phyloP scores from a whole-genome alignment of 2,113 vertebrate species.

The Syrrhaptes paradoxus region DNA sequence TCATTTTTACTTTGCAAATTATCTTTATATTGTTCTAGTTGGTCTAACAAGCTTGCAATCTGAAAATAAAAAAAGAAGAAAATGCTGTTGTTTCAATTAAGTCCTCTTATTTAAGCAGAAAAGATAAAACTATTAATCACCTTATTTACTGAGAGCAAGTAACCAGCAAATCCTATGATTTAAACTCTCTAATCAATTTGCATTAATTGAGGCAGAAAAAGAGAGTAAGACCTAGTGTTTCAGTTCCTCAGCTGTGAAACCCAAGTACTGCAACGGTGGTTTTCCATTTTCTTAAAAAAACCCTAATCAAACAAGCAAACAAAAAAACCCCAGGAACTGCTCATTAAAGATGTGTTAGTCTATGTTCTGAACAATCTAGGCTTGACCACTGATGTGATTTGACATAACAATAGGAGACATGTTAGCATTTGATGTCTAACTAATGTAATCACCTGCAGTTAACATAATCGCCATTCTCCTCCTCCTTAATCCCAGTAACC shows the following conservation, averaged over 20 bases:
- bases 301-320: too few relatives aligned
- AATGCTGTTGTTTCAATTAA: background rate
- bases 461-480: background rate
- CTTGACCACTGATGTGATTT: background rate
- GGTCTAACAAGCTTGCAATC: conserved; percentile 78
- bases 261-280: background rate
- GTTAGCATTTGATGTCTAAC: background rate
- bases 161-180: background rate
- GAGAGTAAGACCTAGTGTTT: background rate
- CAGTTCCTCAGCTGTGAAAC: background rate
- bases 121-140: background rate
- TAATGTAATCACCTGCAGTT: background rate
- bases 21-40: conserved; percentile 80
- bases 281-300: background rate
- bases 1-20: conserved; percentile 78
- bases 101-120: background rate
- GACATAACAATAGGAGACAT: background rate
- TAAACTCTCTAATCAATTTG: background rate
- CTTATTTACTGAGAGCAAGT: background rate
- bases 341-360: background rate
- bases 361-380: background rate
- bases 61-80: conserved; percentile 55
- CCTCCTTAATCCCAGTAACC: background rate
- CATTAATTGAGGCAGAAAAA: background rate
- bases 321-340: background rate